Evolutionary conservation across 2,888 invertebrate species (phyloP), one percentile per base, ranked within the genome.

Genomic region (Chaitophorus viminalis): DNA sequence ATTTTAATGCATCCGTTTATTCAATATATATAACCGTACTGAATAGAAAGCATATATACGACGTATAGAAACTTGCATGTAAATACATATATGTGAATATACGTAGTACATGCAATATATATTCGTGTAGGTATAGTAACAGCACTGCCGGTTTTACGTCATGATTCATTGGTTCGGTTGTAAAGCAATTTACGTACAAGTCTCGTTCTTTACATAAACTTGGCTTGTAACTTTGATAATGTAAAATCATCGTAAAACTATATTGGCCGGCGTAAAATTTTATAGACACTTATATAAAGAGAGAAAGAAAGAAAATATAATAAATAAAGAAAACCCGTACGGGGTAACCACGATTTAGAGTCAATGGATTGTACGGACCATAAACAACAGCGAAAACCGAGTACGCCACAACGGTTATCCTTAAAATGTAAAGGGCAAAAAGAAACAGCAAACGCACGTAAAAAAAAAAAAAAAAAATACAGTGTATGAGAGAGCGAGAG

Each of bases 221-320:
- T 70, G 85, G 77, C 52, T 25, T 79, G 52, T 72, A 86, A 72
- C 72, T 86, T 86, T 87, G 86, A 87, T 87, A 87, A 74, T 87
- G 87, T 87, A 87, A 87, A 87, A 87, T 87, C 87, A 81, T 87
- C 87, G 87, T 87, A 87, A 87, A 81, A 87, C 79, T 81, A 81
- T 87, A 81, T 87, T 75, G 87, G 79, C 72, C 81, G 72, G 79
- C 74, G 81, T 87, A 87, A 87, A 87, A 87, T 81, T 87, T 87
- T 87, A 87, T 87, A 81, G 60, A 81, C 81, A 46, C 87, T 79
- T 72, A 54, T 74, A 52, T 68, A 76, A 39, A 46, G 29, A 74
- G 33, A 83, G 39, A 83, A 39, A 74, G 60, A 87, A 77, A 75
- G 18, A 36, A 72, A 60, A 79, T 79, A 86, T 79, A 79, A 86